Evolutionary conservation across 2,797 vertebrate genomes (phyloP), one percentile per base, ranked within the genome.

Genomic region (Silurus lanzhouensis): DNA sequence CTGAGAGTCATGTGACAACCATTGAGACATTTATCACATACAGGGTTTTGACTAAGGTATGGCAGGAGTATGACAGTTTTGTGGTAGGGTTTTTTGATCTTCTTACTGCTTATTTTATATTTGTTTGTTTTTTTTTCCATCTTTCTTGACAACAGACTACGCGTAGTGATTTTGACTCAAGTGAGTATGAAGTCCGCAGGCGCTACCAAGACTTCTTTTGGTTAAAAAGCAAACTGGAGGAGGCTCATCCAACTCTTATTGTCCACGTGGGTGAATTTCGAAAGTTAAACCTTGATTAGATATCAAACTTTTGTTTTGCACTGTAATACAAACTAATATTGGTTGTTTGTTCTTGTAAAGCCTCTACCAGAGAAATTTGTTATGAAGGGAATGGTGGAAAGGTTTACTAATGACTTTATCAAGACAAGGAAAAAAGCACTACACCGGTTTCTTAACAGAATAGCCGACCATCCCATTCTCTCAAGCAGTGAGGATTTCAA

Each of bases 331-430:
- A 38, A 83, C 48, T 52, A 52, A 61, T 60, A 74, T 5, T 70
- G 48, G 83, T 10, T 67, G 17, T 5, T 55, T 81, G 25, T 74
- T 66, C 78, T 66, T 14, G 67, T 68, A 85, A 89, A 99, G 98
- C 98, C 98, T 0, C 94, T 99, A 82, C 98, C 98, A 2, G 97
- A 99, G 92, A 99, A 99, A 94, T 99, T 99, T 92, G 96, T 99
- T 88, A 96, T 99, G 93, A 98, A 95, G 89, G 96, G 98, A 88
- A 97, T 99, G 96, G 95, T 99, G 92, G 98, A 99, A 70, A 95
- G 98, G 88, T 99, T 99, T 91, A 98, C 94, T 14, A 94, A 97
- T 0, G 96, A 97, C 92, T 99, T 99, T 93, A 97, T 99, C 10
- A 96, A 98, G 92, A 98, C 96, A 5, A 95, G 98, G 84, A 96